phyloP scores from a whole-genome alignment of 2,797 vertebrate species.

The Anguilla anguilla region DNA sequence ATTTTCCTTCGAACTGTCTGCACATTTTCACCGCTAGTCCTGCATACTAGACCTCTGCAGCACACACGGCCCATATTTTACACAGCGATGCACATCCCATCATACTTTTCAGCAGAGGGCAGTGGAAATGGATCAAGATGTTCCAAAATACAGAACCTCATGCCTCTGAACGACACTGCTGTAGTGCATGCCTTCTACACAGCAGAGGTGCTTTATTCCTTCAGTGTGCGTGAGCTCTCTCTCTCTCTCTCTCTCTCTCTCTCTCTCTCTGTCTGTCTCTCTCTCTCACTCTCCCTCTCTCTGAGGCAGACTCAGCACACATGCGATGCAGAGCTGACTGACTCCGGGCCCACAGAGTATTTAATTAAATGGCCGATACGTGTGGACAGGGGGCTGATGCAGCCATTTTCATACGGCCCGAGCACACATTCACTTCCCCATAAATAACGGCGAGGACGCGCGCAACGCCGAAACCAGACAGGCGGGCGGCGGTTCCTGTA shows the following conservation, averaged over 20 bases:
- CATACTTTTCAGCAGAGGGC: background rate
- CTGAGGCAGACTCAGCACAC: background rate
- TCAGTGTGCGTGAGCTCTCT: background rate
- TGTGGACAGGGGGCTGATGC: slow-evolving; percentile 46
- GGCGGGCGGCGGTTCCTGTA: background rate
- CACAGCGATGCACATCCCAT: background rate
- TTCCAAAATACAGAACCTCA: background rate
- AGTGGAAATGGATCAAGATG: background rate
- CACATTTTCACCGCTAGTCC: background rate
- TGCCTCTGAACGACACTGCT: background rate
- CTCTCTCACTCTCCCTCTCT: too few relatives aligned
- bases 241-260: too few relatives aligned
- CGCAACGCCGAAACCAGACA: slow-evolving; percentile 39
- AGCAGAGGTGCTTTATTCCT: background rate
- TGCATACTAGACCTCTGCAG: background rate
- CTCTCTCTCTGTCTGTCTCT: too few relatives aligned
- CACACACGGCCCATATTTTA: background rate
- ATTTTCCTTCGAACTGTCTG: background rate
- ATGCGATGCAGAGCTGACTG: background rate
- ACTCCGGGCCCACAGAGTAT: background rate
- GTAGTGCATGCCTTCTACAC: background rate
- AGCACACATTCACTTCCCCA: slow-evolving; percentile 26
- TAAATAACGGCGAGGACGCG: slow-evolving; percentile 45
- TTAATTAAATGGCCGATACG: background rate
- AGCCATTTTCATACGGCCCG: slow-evolving; percentile 39